A percentile compares a stretch with the other conserved stretches of the same genome.
phyloP scores from a whole-genome alignment of 2,888 invertebrate genomes.

The Eristalis pertinax region DNA sequence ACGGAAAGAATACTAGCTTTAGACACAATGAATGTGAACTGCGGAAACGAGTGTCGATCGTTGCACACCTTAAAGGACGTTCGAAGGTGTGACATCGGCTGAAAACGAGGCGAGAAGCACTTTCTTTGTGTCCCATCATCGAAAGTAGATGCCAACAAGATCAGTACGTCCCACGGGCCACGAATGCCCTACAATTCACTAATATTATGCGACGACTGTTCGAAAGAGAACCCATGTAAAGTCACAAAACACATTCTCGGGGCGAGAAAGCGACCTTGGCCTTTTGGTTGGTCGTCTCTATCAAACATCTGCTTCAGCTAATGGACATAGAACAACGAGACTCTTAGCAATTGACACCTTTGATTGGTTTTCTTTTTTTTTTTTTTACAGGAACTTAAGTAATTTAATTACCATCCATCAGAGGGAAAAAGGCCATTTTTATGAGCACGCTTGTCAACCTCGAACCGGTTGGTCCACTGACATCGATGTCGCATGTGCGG shows the following conservation, averaged over 20 bases:
- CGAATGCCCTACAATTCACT: too few species aligned
- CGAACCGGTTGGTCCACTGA: conserved; percentile 1
- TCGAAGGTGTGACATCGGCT: neutral
- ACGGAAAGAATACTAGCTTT: neutral
- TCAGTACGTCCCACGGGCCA: too few species aligned
- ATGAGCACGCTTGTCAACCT: neutral
- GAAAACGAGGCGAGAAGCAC: too few species aligned
- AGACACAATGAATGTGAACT: neutral
- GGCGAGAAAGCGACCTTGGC: conserved; percentile 6
- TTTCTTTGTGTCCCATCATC: too few species aligned
- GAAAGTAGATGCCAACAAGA: too few species aligned
- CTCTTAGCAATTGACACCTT: neutral
- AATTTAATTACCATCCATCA: conserved; percentile 10
- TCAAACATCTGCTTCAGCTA: neutral
- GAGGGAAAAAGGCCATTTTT: neutral
- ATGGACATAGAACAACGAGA: neutral
- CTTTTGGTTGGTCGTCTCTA: neutral
- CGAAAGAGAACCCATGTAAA: too few species aligned
- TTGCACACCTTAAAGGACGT: neutral
- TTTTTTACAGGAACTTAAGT: neutral
- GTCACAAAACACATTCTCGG: too few species aligned
- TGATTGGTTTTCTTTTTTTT: neutral
- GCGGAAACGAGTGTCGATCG: neutral
- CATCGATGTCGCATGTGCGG: neutral
- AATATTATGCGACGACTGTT: too few species aligned